Conservation (phyloP, 2,113 vertebrate species). For the Mormyrus iriodes region DNA sequence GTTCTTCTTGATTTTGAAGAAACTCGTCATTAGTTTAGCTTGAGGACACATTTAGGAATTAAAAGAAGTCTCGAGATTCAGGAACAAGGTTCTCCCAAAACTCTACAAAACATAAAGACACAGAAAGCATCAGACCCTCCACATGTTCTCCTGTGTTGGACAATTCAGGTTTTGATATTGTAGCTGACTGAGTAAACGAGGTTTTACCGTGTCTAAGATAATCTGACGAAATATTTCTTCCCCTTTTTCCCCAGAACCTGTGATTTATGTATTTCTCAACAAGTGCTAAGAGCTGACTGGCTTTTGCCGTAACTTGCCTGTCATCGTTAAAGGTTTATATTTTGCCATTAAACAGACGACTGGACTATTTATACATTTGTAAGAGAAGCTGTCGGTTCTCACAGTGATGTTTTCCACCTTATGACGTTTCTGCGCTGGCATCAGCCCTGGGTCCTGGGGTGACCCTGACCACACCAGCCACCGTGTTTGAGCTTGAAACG, state of each 20-base stretch:
- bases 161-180: not conserved
- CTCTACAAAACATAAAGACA: not conserved
- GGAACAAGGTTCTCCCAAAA: not conserved
- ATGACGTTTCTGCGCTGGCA: not conserved
- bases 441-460: not conserved
- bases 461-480: not conserved
- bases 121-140: not conserved
- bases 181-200: not conserved
- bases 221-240: not conserved
- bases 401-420: not conserved
- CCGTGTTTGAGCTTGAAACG: not conserved
- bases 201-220: not conserved
- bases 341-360: conserved; percentile 10
- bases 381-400: not conserved
- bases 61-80: not conserved
- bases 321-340: not conserved
- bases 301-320: not conserved
- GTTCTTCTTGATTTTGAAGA: not conserved
- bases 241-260: not conserved
- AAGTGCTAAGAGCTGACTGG: not conserved
- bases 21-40: not conserved
- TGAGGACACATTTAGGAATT: not conserved
- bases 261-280: not conserved
- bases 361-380: conserved; percentile 6
- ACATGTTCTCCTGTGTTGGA: not conserved